These are phyloP conservation scores for Solea senegalensis DNA, from an alignment of 2,113 vertebrate species.

Conservation along the genomic window DNA sequence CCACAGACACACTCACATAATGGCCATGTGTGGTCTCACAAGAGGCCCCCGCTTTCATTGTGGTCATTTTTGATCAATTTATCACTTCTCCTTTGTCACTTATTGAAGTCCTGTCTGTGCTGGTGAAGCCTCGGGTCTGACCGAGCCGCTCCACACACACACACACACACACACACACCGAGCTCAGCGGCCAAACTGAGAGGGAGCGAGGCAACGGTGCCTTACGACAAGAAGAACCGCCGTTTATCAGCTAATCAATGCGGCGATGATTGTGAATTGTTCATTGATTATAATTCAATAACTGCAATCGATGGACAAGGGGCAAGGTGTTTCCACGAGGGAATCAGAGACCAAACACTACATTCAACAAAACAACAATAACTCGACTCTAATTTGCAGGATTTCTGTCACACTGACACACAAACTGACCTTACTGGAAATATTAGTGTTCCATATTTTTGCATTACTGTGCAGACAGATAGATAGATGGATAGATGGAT, in stretches of 20 bases:
- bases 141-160: background rate
- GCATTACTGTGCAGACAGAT: too few species aligned
- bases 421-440: background rate
- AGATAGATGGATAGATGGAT: too few species aligned
- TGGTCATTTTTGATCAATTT: conserved; percentile 80
- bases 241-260: conserved; percentile 76
- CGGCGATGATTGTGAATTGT: conserved; percentile 58
- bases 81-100: conserved; percentile 74
- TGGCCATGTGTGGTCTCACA: conserved; percentile 72
- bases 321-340: too few species aligned
- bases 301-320: conserved; percentile 15
- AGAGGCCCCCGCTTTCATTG: conserved; percentile 67
- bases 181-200: conserved; percentile 20
- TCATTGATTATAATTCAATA: conserved; percentile 60
- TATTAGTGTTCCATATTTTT: conserved; percentile 8
- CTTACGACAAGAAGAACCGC: conserved; percentile 28
- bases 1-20: conserved; percentile 71
- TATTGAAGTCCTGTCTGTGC: conserved; percentile 68
- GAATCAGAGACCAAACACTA: too few species aligned
- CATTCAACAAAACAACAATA: too few species aligned
- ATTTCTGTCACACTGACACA: background rate
- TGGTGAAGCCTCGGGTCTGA: conserved; percentile 21
- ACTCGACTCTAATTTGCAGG: background rate
- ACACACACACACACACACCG: background rate
- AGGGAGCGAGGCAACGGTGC: conserved; percentile 4